Base-by-base conservation (phyloP, 2,888 invertebrate species). In the Oegoconia quadripuncta region DNA sequence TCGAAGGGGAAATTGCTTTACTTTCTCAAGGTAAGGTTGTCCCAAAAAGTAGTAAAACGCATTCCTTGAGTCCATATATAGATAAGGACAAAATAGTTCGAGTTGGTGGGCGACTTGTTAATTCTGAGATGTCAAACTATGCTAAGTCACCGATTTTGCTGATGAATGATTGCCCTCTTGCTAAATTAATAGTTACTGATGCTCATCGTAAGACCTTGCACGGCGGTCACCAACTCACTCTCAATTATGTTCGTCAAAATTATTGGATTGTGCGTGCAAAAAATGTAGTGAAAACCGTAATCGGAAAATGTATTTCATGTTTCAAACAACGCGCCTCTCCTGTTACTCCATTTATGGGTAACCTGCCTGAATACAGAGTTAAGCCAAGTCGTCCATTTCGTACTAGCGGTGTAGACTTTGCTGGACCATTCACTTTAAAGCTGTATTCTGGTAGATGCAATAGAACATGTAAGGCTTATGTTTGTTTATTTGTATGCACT, bases 151-250 rank as follows among this genome's bases (percentile, higher is more conserved):
- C 44, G 15, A 39, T 46, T n/a, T 3, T 49, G 25, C 27, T 49
- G 9, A 22, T 16, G 30, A 20, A 37, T 29, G 14, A 42, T 9
- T 39, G 44, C 41, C 8, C 17, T 3, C 23, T 49, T 9, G 16
- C 42, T 20, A 41, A 42, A 37, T 18, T 50, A 22, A 43, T 50
- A 20, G 43, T 45, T 25, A 16, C 13, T 9, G 22, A 39, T 14
- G 39, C 47, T 44, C 52, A 55, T 47, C 9, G 48, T 13, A 34
- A 43, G 38, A 35, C 41, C 26, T 16, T 49, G 23, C 46, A 46
- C 37, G 46, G 46, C 9, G 44, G 44, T 2, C 27, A 22, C 7
- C 47, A 44, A 40, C 31, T 47, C 5, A 47, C 39, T 3, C 34
- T 47, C 17, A 44, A 44, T 29, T 16, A 20, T 32, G n/a, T 46